phyloP scores from a whole-genome alignment of 2,888 invertebrate genomes.

The Agrochola lota region DNA sequence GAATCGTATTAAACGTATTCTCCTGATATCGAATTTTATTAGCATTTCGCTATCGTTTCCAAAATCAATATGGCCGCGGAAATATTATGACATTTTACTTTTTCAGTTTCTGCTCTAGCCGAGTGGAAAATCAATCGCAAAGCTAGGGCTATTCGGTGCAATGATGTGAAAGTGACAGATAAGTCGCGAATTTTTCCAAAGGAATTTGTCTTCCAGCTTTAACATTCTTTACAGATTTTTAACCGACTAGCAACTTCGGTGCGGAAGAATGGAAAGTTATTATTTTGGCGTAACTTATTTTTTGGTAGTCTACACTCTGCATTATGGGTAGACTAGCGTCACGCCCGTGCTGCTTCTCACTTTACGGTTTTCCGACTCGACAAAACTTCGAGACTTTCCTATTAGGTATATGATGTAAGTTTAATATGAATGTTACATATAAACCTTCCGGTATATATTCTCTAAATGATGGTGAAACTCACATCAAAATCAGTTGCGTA shows the following conservation, averaged over 20 bases:
- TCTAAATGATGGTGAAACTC: neutral
- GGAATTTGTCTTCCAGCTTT: slow-evolving; percentile 61
- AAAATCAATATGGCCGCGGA: slow-evolving; percentile 36
- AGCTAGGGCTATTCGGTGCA: slow-evolving; percentile 70
- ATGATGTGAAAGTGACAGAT: slow-evolving; percentile 76
- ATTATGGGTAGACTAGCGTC: neutral
- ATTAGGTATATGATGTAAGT: neutral
- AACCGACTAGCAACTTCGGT: slow-evolving; percentile 35
- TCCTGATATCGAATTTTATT: slow-evolving; percentile 2
- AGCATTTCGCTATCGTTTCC: slow-evolving; percentile 10
- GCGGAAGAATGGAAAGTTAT: slow-evolving; percentile 40
- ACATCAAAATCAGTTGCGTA: neutral
- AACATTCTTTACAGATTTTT: slow-evolving; percentile 55
- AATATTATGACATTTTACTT: slow-evolving; percentile 64
- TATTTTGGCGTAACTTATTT: slow-evolving; percentile 33
- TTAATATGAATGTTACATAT: neutral
- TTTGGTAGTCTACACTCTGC: slow-evolving; percentile 9
- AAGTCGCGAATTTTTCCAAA: slow-evolving; percentile 66
- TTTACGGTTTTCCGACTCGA: neutral
- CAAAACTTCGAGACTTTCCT: neutral
- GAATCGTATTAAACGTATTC: too few relatives aligned
- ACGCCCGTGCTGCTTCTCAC: neutral
- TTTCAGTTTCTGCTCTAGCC: slow-evolving; percentile 70
- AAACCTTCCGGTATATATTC: neutral
- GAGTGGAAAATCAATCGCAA: slow-evolving; percentile 73